Base-by-base conservation (phyloP, 2,113 vertebrate species). In the Diadophis punctatus region DNA sequence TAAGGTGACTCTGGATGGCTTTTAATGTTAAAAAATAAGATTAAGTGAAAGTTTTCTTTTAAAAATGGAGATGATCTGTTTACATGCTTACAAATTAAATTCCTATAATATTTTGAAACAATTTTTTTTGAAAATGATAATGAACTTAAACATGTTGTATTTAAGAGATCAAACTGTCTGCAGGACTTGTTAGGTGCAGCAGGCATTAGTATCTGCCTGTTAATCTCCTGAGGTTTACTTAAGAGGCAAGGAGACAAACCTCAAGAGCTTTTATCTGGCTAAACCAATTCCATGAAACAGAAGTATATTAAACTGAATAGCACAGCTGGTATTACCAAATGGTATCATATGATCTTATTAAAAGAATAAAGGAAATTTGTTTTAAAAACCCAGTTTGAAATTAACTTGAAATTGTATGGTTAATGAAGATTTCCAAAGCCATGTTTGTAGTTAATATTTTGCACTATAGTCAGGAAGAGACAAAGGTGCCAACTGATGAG, bases 271-370 rank as follows among this genome's bases (percentile, higher is more conserved):
- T 93, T 87, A 93, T 94, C 88, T 43, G 27, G 95, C 95, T 96
- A 89, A 91, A 91, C 86, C 53, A 91, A 94, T 93, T 94, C 94
- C 95, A 95, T 95, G 94, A 94, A 97, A 96, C 93, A 96, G 96
- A 95, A 94, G 92, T 90, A 22, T 43, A 90, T 96, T 92, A 88
- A 89, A 46, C 93, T 91, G 86, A 91, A 93, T n/a, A 34, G 91
- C 85, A 23, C 58, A 58, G 52, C 49, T 85, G 22, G 87, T 52
- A 20, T 93, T 95, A 91, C 94, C 87, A 92, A 90, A 58, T 30
- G 86, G 87, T 25, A 95, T 90, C 30, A 93, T 92, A 74, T 90
- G 93, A 87, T 58, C 91, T 63, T 43, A 34, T 89, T 84, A 93
- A 91, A 93, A 96, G 93, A 43, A 39, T 43, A 49, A 87, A 84